Evolutionary conservation across 2,113 vertebrate genomes (phyloP).

Genomic region (Corythornis madagascariensis): DNA sequence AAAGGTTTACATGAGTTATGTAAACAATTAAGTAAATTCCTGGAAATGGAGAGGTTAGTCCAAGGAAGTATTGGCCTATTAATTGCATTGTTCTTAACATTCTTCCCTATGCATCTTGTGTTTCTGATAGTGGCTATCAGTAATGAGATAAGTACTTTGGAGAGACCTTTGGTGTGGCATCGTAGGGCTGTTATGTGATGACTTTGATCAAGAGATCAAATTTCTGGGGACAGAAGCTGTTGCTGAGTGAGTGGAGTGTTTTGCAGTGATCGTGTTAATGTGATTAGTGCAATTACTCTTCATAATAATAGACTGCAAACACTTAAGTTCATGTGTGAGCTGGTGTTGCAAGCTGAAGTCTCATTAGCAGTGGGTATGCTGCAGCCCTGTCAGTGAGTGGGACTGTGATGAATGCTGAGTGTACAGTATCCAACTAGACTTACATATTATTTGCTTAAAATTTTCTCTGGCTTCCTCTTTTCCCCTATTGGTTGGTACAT

Average conservation of each 20-base stretch:
- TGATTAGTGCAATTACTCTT: neutral
- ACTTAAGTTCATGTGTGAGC: fast-evolving
- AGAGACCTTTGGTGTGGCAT: neutral
- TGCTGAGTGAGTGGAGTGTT: neutral
- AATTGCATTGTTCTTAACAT: neutral
- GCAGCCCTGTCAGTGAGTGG: neutral
- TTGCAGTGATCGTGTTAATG: neutral
- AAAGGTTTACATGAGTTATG: neutral
- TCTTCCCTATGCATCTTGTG: neutral
- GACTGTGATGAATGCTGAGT: neutral
- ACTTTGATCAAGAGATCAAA: neutral
- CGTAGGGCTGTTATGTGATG: neutral
- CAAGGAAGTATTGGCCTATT: neutral
- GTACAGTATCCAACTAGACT: neutral
- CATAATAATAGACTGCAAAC: neutral
- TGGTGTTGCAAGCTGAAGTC: neutral
- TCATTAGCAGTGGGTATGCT: neutral
- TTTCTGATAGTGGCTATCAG: neutral
- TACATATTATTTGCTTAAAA: neutral
- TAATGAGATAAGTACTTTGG: neutral
- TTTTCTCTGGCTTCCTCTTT: neutral
- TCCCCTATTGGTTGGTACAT: neutral
- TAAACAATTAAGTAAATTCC: neutral
- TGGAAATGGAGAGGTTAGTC: neutral
- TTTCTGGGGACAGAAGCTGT: neutral